A percentile compares a stretch with the other conserved stretches of the same genome.
These are phyloP conservation scores for Corythornis vintsioides DNA, from an alignment of 2,113 vertebrate genomes.

Conservation along the genomic window DNA sequence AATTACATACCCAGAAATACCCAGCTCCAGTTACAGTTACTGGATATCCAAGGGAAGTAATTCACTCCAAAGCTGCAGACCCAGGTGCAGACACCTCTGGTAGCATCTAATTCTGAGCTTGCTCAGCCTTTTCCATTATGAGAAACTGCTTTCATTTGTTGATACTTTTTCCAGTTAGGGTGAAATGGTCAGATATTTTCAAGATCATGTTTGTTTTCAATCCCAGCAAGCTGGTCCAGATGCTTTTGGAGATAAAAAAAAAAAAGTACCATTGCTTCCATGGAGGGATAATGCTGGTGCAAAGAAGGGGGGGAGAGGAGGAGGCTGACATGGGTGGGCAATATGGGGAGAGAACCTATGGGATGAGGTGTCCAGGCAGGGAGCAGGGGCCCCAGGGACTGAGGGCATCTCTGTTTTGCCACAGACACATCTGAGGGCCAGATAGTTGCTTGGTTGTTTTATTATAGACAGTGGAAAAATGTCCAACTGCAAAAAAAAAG, in stretches of 20 bases:
- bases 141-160: neutral
- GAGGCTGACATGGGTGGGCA: neutral
- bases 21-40: neutral
- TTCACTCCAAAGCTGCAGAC: neutral
- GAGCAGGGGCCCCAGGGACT: neutral
- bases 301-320: neutral
- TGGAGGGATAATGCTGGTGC: neutral
- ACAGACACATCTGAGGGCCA: neutral
- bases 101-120: neutral
- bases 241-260: neutral
- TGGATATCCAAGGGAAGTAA: neutral
- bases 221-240: neutral
- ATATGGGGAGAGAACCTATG: accelerated
- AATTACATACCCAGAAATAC: neutral
- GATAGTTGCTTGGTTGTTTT: neutral
- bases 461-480: neutral
- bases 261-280: neutral
- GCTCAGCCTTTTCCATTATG: neutral
- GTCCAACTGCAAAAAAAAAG: neutral
- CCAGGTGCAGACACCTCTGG: neutral
- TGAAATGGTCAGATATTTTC: neutral
- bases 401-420: neutral
- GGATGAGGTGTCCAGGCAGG: neutral
- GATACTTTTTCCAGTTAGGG: neutral
- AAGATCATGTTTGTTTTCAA: neutral